Conservation (phyloP, 1,140 invertebrate species). For the Oryzaephilus surinamensis region DNA sequence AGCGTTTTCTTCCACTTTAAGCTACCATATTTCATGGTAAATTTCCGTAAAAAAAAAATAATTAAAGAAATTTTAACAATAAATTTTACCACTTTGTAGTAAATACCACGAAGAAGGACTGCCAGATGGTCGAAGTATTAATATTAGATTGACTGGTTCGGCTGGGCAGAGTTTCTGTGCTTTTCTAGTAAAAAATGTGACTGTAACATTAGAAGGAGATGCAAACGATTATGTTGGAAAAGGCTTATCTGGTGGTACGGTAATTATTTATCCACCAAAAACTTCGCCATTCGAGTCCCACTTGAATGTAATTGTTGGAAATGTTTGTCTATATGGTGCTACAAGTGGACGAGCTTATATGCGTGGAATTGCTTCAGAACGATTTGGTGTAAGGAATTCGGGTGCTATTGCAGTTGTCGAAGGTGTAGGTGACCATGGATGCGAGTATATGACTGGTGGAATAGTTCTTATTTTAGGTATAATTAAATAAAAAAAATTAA, state of each 20-base stretch:
- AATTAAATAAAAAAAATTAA: neutral
- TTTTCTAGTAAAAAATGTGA: conserved; percentile 87
- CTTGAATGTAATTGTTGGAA: conserved; percentile 94
- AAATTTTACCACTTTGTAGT: conserved; percentile 51
- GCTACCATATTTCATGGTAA: conserved; percentile 89
- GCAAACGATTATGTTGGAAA: conserved; percentile 97
- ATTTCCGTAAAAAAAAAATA: too few relatives aligned
- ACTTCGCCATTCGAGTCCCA: conserved; percentile 75
- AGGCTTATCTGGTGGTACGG: conserved; percentile 89
- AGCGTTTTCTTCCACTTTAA: conserved; percentile 87
- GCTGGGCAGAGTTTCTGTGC: conserved; percentile 99
- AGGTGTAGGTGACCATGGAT: conserved; percentile 97
- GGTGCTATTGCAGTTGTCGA: conserved; percentile 84
- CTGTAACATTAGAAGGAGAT: conserved; percentile 89
- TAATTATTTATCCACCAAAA: conserved; percentile 90
- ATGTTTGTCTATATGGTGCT: conserved; percentile 96
- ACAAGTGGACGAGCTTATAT: conserved; percentile 92
- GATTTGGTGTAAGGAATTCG: conserved; percentile 97
- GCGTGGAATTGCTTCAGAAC: conserved; percentile 91
- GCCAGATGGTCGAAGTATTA: conserved; percentile 69
- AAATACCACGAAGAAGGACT: conserved; percentile 83
- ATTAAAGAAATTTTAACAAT: too few relatives aligned
- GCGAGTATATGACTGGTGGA: conserved; percentile 99
- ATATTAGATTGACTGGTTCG: conserved; percentile 82
- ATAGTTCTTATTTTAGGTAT: conserved; percentile 82